Evolutionary conservation across 2,113 vertebrate genomes (phyloP), one percentile per base, ranked within the genome.

Genomic region (Labeo rohita): DNA sequence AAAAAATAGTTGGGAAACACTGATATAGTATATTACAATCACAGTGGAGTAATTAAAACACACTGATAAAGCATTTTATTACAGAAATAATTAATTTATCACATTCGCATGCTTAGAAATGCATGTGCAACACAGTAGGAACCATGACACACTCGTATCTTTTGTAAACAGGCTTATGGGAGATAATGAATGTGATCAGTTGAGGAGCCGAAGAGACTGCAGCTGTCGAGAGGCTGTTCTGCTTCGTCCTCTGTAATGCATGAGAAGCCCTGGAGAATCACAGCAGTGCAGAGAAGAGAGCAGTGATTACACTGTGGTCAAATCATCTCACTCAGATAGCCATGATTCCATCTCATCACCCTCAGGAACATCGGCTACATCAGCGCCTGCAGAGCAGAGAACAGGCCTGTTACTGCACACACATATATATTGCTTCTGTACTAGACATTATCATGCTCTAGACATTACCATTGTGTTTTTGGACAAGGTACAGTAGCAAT

Each of bases 271-370:
- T 65, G 16, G 74, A 79, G 84, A 79, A 85, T 76, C 28, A 78
- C 45, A 74, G 84, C 34, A 68, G 56, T 3, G 45, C 68, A 49
- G 8, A 73, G 66, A 28, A 47, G 50, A 49, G 65, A 28, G 13
- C 49, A 50, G 54, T 86, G 85, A 81, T 86, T 82, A 81, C 21
- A 81, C 85, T 63, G 79, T 47, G 36, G 54, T 81, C 45, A 72
- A 75, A 85, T 85, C 84, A 85, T 85, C 63, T 47, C 74, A 85
- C 75, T 59, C 76, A 49, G 77, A 86, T 72, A 86, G 77, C 84
- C 75, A 77, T 47, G 84, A 86, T 70, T 79, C 34, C 50, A 70
- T 85, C 50, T 80, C 76, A 80, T 56, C 52, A 70, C 80, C 47
- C 63, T 49, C n/a, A 18, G 63, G 45, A 61, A 34, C 43, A 52